phyloP scores from a whole-genome alignment of 2,797 vertebrate species.

The Chaenodraco wilsoni region DNA sequence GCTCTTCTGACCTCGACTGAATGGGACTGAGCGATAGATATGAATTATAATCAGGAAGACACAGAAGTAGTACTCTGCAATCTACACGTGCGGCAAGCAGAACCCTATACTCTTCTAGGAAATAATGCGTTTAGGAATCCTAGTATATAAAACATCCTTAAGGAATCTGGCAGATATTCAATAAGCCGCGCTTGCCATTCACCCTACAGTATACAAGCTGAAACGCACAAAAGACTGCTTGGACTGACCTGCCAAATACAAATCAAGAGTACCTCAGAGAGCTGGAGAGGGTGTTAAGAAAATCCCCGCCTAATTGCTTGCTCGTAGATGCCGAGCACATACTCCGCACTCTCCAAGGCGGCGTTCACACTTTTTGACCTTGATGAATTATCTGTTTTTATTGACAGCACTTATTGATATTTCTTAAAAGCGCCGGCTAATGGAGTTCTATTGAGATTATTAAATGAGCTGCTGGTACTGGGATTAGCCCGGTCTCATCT shows the following conservation, averaged over 20 bases:
- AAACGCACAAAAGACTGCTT: conserved; percentile 47
- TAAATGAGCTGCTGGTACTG: conserved; percentile 80
- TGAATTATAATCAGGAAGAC: conserved; percentile 18
- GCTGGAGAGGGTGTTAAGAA: conserved; percentile 62
- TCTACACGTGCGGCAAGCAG: conserved; percentile 19
- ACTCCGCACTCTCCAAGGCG: conserved; percentile 57
- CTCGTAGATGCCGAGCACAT: conserved; percentile 63
- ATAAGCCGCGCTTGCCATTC: conserved; percentile 16
- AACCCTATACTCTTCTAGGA: not conserved
- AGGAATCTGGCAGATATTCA: conserved; percentile 49
- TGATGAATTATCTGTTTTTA: conserved; percentile 83
- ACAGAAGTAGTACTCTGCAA: not conserved
- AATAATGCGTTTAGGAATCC: conserved; percentile 16
- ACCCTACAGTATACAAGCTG: conserved; percentile 39
- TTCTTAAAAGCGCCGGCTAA: conserved; percentile 82
- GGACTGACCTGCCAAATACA: conserved; percentile 59
- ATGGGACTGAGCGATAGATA: conserved; percentile 37
- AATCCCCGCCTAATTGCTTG: conserved; percentile 70
- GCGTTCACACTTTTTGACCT: conserved; percentile 80
- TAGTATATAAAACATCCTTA: conserved; percentile 33
- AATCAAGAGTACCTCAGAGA: conserved; percentile 64
- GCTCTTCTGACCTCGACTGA: conserved; percentile 40
- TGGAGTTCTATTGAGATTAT: conserved; percentile 83
- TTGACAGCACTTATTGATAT: conserved; percentile 84
- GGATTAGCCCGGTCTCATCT: conserved; percentile 83